phyloP scores from a whole-genome alignment of 2,797 vertebrate genomes.

The Falco peregrinus region DNA sequence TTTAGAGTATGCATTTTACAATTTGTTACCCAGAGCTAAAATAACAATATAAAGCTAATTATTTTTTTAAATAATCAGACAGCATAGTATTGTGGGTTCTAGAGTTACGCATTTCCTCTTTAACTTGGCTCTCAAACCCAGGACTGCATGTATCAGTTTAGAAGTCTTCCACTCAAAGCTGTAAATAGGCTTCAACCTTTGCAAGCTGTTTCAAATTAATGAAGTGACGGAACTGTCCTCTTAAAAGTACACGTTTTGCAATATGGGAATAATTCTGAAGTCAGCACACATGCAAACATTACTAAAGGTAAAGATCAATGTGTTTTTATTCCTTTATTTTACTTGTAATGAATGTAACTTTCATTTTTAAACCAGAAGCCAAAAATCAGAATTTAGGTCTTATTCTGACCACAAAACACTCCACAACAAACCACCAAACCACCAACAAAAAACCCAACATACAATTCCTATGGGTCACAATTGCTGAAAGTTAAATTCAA shows the following conservation, averaged over 20 bases:
- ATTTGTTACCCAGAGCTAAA: background rate
- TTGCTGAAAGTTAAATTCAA: background rate
- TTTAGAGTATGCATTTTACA: constrained; percentile 20
- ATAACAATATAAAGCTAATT: background rate
- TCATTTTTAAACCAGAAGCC: background rate
- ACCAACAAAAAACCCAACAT: background rate
- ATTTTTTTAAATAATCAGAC: background rate
- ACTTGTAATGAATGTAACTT: background rate
- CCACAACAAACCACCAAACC: background rate
- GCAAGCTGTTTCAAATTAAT: background rate
- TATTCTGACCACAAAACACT: background rate
- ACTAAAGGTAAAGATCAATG: background rate
- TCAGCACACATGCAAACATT: background rate
- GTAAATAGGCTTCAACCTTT: background rate
- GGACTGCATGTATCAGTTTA: background rate
- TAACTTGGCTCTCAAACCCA: constrained; percentile 1
- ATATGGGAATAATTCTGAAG: background rate
- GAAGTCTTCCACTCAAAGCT: constrained; percentile 2
- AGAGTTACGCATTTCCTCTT: background rate
- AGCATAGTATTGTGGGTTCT: background rate
- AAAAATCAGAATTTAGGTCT: background rate
- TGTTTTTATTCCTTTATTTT: background rate
- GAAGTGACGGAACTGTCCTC: background rate
- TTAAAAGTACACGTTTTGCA: background rate
- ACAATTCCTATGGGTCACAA: background rate